Percentiles rank a stretch among this genome's conserved stretches.
Conservation (phyloP, 53 echinoderm and acorn worm genomes). For the Arbacia lixula region DNA sequence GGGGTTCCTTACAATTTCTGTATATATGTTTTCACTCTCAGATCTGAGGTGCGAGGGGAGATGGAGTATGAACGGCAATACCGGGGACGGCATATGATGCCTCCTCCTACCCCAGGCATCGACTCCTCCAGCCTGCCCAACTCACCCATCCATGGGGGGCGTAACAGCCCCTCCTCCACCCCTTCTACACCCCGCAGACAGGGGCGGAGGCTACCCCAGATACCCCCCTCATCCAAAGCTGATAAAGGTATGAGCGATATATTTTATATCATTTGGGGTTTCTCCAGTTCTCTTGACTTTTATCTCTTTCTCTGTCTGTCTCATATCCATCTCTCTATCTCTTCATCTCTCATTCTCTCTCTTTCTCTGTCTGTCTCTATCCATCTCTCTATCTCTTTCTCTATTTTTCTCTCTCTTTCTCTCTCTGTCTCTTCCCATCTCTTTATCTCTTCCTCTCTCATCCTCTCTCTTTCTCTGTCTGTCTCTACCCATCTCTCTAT, state of each 20-base stretch:
- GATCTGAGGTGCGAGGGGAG: constrained; percentile 92
- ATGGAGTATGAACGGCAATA: constrained; percentile 92
- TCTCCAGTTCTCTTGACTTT: neutral
- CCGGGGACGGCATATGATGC: constrained; percentile 57
- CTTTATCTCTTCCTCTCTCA: neutral
- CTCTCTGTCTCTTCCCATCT: neutral
- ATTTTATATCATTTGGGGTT: no score
- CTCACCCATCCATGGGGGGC: constrained; percentile 83
- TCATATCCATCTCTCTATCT: neutral
- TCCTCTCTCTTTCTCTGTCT: neutral
- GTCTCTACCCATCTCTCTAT: neutral
- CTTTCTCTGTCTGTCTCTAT: neutral
- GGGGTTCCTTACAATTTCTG: no score
- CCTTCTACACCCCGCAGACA: constrained; percentile 95
- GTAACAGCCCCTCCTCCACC: constrained; percentile 92
- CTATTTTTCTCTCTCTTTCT: neutral
- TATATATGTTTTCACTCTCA: no score
- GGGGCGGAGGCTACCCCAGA: constrained; percentile 87
- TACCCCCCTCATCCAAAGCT: constrained; percentile 79
- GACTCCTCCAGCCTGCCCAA: constrained; percentile 91
- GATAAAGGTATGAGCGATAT: constrained; percentile 80
- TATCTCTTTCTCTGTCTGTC: neutral
- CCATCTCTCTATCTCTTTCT: neutral
- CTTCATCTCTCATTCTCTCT: neutral
- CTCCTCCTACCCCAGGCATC: constrained; percentile 50